Base-by-base conservation (phyloP, 2,797 vertebrate genomes). In the Hafferia zeledoni region DNA sequence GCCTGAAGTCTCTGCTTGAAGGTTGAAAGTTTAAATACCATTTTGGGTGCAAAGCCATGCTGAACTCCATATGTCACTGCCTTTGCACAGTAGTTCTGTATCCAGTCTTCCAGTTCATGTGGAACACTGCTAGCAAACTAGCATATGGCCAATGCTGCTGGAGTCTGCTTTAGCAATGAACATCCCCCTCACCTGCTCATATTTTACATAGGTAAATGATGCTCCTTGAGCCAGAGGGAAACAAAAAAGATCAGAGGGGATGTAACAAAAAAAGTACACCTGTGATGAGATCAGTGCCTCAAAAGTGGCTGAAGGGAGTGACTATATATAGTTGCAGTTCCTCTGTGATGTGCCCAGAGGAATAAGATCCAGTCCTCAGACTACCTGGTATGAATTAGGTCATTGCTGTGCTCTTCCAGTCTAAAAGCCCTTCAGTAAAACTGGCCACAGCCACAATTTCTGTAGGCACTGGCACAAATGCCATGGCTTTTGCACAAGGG, bases 11-110 rank as follows among this genome's bases (percentile, higher is more conserved):
- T 93, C 85, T 84, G 44, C 63, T 94, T 77, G 87, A 95, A 94
- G 86, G 61, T n/a, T 94, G 57, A 82, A 95, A 70, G 90, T 95
- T 98, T 97, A 96, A 97, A 92, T 87, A 87, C 35, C 24, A 0
- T 94, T 97, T 94, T 81, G 89, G 91, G 80, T 95, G 77, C 91
- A 92, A 92, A 96, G 56, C 69, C 12, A 8, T 56, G 37, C 49
- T 94, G 92, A 95, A 86, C n/a, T 95, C 76, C 46, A 22, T 89
- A 90, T 93, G 39, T 89, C 95, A 83, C 47, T 92, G 49, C 27
- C 30, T 44, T 57, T 70, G 25, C 59, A 30, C 49, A 24, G 31
- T 43, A 71, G n/a, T 35, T 52, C 33, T 17, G 4, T 25, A 25
- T 7, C 53, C 39, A 18, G 52, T 87, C 43, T 77, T 67, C 41